Conservation (phyloP, 2,113 vertebrate species). For the Myiozetetes cayanensis region DNA sequence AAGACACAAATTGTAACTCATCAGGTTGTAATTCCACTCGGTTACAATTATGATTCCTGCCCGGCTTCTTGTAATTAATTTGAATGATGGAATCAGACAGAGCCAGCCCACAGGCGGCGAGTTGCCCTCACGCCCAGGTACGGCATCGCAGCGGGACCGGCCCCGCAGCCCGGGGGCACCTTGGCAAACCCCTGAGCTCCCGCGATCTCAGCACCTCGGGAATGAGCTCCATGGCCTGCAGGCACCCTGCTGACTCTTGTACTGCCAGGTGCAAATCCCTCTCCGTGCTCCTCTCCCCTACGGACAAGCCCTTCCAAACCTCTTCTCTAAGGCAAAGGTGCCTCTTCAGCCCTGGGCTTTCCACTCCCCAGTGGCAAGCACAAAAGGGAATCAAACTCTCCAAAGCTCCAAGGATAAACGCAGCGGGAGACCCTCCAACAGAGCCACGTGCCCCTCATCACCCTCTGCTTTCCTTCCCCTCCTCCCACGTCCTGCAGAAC, state of each 20-base stretch:
- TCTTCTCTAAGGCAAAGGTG: background rate
- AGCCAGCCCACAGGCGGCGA: background rate
- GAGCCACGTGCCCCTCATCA: background rate
- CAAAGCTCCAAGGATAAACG: background rate
- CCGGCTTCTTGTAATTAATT: conserved; percentile 38
- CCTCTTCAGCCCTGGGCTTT: background rate
- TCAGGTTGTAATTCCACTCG: conserved; percentile 12
- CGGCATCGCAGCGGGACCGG: rapidly evolving
- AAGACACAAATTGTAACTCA: conserved; percentile 23
- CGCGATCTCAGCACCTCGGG: rapidly evolving
- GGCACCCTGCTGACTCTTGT: background rate
- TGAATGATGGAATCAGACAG: background rate
- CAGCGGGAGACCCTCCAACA: background rate
- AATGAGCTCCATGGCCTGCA: background rate
- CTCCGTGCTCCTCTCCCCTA: background rate
- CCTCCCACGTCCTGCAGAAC: background rate
- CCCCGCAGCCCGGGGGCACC: background rate
- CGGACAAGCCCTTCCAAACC: background rate
- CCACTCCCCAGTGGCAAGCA: background rate
- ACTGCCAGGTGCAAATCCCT: background rate
- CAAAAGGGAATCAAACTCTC: background rate
- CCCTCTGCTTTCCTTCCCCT: background rate
- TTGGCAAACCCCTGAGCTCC: background rate
- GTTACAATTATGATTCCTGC: conserved; percentile 36
- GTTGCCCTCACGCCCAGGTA: rapidly evolving